phyloP scores from a whole-genome alignment of 2,888 invertebrate species.

The Noctuana brunneofusca region DNA sequence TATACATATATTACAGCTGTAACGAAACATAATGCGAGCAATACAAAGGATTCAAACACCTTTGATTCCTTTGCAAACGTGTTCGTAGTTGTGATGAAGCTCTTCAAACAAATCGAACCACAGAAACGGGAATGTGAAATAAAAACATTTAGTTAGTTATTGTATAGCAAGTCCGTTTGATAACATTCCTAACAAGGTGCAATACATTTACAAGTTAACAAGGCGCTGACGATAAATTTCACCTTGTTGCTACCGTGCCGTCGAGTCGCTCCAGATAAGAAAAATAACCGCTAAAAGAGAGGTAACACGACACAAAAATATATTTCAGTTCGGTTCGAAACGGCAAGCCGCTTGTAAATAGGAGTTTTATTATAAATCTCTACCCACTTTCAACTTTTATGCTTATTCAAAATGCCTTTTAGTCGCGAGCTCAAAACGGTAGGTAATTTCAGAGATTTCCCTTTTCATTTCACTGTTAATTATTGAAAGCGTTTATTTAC shows the following conservation, averaged over 20 bases:
- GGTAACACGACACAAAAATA: constrained; percentile 34
- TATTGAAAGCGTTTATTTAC: constrained; percentile 20
- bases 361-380: constrained; percentile 25
- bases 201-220: constrained; percentile 70
- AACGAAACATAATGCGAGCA: too few species aligned
- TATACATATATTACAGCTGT: too few species aligned
- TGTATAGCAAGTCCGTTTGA: constrained; percentile 43
- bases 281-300: constrained; percentile 50
- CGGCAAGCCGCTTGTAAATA: constrained; percentile 25
- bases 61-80: not conserved
- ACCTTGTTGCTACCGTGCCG: constrained; percentile 43
- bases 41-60: not conserved
- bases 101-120: not conserved
- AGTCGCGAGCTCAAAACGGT: constrained; percentile 16
- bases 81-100: not conserved
- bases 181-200: constrained; percentile 60
- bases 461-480: constrained; percentile 9
- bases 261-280: constrained; percentile 43
- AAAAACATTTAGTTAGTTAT: constrained; percentile 28
- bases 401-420: constrained; percentile 24
- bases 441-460: constrained; percentile 13
- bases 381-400: constrained; percentile 22
- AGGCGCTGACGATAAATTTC: constrained; percentile 62
- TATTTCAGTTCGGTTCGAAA: constrained; percentile 21
- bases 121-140: not conserved